Conservation (phyloP, 2,797 vertebrate species). For the Parauchenoglanis ngamensis region DNA sequence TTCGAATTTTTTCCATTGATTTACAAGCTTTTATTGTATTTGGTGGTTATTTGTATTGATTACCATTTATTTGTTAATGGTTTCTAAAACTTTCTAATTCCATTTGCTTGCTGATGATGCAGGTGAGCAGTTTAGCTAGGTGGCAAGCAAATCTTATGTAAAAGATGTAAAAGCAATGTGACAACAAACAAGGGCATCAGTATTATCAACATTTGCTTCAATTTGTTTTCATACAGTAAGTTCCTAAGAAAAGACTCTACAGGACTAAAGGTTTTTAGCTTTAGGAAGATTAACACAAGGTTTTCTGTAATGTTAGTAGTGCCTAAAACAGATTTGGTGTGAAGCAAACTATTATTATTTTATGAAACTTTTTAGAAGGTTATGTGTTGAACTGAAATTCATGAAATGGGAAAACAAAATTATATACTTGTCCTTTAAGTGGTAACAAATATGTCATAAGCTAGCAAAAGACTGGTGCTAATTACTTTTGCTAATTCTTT, state of each 20-base stretch:
- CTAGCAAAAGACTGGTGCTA: not conserved
- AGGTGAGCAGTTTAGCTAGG: not conserved
- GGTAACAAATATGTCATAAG: not conserved
- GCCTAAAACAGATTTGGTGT: not conserved
- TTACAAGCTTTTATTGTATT: not conserved
- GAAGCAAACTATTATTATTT: not conserved
- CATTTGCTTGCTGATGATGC: not conserved
- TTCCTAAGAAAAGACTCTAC: not conserved
- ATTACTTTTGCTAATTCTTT: not conserved
- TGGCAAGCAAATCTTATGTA: not conserved
- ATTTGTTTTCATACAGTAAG: too few relatives aligned
- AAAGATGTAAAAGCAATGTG: not conserved
- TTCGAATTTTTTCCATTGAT: too few relatives aligned
- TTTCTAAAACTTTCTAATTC: not conserved
- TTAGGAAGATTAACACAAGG: not conserved
- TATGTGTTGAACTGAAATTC: not conserved
- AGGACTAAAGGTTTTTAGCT: not conserved
- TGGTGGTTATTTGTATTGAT: not conserved
- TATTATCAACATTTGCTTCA: not conserved
- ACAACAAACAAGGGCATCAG: not conserved
- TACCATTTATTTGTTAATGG: not conserved
- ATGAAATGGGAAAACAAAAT: not conserved
- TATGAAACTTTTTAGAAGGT: not conserved
- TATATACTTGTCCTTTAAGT: not conserved
- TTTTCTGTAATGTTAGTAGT: not conserved